phyloP scores from a whole-genome alignment of 2,888 invertebrate species.

The Meghimatium bilineatum region DNA sequence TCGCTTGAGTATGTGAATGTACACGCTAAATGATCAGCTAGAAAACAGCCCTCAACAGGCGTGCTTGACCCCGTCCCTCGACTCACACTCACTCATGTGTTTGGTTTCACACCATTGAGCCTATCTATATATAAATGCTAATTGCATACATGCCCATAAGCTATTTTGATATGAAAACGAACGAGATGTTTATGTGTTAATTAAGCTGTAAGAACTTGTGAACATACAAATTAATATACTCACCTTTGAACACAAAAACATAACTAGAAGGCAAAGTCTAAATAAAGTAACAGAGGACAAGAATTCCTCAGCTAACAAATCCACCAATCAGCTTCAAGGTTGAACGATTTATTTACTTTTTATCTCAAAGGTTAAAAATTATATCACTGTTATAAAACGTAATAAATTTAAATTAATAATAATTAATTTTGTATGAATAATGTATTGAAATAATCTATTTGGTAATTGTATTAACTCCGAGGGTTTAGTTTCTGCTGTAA shows the following conservation, averaged over 20 bases:
- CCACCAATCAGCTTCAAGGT: constrained; percentile 36
- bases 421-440: not conserved
- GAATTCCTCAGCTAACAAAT: constrained; percentile 24
- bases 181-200: not conserved
- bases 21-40: not conserved
- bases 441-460: not conserved
- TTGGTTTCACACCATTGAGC: not conserved
- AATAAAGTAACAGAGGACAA: constrained; percentile 34
- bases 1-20: not conserved
- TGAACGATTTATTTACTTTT: constrained; percentile 21
- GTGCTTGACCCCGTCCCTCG: not conserved
- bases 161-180: not conserved
- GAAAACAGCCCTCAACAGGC: not conserved
- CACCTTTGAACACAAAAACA: constrained; percentile 32
- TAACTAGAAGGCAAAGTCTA: constrained; percentile 3
- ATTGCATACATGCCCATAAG: not conserved
- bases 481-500: constrained; percentile 36
- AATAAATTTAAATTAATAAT: not conserved
- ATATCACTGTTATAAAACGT: not conserved
- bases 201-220: not conserved
- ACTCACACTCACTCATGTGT: not conserved
- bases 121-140: not conserved
- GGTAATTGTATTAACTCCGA: constrained; percentile 25
- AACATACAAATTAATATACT: not conserved
- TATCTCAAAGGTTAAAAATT: not conserved